Evolutionary conservation across 64 coral and sea anemone genomes (phyloP), one percentile per base, ranked within the genome.

Genomic region (Hydrozoanthus tunicans): DNA sequence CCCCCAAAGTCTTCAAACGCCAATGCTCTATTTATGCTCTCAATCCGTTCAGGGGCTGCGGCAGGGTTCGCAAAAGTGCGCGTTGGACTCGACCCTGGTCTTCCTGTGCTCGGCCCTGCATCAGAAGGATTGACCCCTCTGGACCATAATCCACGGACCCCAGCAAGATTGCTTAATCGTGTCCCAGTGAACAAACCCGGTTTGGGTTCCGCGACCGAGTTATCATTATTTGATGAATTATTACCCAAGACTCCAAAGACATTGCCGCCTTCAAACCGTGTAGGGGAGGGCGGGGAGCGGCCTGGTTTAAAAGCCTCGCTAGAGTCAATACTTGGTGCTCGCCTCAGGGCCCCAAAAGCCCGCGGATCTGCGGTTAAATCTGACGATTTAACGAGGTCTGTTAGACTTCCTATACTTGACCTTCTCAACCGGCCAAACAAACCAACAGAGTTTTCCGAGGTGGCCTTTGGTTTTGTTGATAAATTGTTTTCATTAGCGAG

Each of bases 1-100:
- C 95, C 95, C 0, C 95, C 95, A 52, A 97, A 97, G 32, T 97
- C 95, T 62, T 97, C 95, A 90, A 97, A 94, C 5, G 95, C 83
- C 13, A 97, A 86, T 3, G 95, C 95, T 32, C 81, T 97, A 70
- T 94, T 94, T 56, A 97, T 94, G 52, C 81, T 97, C 51, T 97
- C 92, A 12, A 97, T 85, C 20, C 95, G 82, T 58, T 97, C 95
- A 79, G 93, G 92, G 64, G 77, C 81, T 77, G 81, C 62, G 69
- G 64, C 58, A 26, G 90, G 10, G 64, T 75, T 77, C 17, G 59
- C 70, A 6, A 91, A 43, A 66, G 95, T 56, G 6, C 78, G 83
- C 9, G 90, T 70, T 9, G 89, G 80, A 26, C 81, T 90, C 1
- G 90, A 17, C 10, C 79, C 75, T 56, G 90, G 64, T 61, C 81